Evolutionary conservation across 2,797 vertebrate species (phyloP).

Genomic region (Ataeniobius toweri): DNA sequence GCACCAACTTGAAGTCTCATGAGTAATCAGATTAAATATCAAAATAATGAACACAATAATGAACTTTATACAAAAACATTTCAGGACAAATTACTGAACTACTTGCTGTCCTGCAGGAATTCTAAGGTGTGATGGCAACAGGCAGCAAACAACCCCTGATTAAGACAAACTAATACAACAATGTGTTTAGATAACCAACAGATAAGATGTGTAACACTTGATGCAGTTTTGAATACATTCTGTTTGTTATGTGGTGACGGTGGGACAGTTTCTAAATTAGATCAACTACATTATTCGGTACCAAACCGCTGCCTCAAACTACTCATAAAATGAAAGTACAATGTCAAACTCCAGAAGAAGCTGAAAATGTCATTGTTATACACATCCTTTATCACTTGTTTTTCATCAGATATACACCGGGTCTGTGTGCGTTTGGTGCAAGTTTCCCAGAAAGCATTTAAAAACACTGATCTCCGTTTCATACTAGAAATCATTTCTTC

Average conservation of each 20-base stretch:
- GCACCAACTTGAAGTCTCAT: no score
- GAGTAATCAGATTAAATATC: no score
- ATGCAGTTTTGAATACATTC: not conserved
- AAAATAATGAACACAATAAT: no score
- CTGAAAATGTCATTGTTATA: not conserved
- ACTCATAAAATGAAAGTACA: not conserved
- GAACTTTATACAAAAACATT: no score
- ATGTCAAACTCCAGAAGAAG: not conserved
- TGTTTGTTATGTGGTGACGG: no score
- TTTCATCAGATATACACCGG: not conserved
- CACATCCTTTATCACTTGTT: not conserved
- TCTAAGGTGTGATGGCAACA: no score
- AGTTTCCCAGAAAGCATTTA: not conserved
- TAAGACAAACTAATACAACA: no score
- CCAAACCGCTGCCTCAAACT: not conserved
- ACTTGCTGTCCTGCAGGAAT: no score
- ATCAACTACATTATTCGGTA: not conserved
- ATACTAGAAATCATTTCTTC: not conserved
- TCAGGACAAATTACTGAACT: no score
- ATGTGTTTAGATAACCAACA: not conserved
- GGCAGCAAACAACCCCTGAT: no score
- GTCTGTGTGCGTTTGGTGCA: not conserved
- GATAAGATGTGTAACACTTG: not conserved
- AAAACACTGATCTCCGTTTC: not conserved
- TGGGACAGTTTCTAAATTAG: not conserved